Base-by-base conservation (phyloP, 2,888 invertebrate species). In the Dasysyrphus tricinctus region DNA sequence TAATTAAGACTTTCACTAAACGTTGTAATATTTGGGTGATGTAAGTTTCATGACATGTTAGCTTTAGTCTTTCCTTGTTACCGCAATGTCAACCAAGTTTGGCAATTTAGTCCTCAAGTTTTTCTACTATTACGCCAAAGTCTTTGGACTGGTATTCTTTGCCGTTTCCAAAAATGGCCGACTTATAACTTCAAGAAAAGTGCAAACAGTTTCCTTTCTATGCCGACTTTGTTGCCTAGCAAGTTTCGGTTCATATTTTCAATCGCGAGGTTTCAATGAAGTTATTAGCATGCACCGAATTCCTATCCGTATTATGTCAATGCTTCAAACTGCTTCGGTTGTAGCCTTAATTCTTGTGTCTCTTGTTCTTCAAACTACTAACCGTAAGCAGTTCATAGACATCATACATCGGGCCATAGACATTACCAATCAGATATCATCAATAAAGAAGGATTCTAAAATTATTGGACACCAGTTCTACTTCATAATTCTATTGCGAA, bases 101-200 rank as follows among this genome's bases (percentile, higher is more conserved):
- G 6, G 14, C 0, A 16, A 67, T 19, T 12, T 37, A 14, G 19
- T 37, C 11, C 9, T 67, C 5, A 67, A 16, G 12, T 49, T 49
- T n/a, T 67, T 67, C 14, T 67, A 19, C 67, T 67, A 37, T 14
- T 67, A 49, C 9, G 37, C 67, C 0, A 67, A 37, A 9, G 3
- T 44, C 19, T 49, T 47, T 5, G 67, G 67, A 5, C 1, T 49
- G 49, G 32, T 34, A 1, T 49, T 49, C 2, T 67, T 67, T 9
- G 3, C 1, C 19, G 5, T 67, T 5, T 34, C 32, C 14, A 12
- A 67, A 19, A 67, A 16, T 14, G 67, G 67, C 0, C 49, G 14
- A 9, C 67, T 49, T 9, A 16, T 12, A 37, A 12, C 34, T 49
- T 67, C 49, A 14, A 12, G 19, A 49, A 49, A 37, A 49, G 4